A percentile compares a stretch with the other conserved stretches of the same genome.
Conservation (phyloP, 2,113 vertebrate species). For the Perognathus longimembris region DNA sequence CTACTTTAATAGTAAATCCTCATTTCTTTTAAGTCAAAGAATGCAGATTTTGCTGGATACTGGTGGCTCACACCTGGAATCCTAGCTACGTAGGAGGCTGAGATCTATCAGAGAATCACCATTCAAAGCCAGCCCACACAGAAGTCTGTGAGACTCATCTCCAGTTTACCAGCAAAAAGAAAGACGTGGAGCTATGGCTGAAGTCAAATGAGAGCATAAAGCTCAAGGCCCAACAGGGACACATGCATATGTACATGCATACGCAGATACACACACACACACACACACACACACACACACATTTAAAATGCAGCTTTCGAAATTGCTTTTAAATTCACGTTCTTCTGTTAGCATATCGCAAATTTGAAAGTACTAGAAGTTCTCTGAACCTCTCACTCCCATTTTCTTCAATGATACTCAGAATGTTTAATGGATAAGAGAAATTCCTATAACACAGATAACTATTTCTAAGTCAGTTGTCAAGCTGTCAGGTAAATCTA, state of each 20-base stretch:
- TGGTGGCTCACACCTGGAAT: no score
- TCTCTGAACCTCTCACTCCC: background rate
- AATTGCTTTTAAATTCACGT: conserved; percentile 20
- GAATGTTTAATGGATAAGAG: background rate
- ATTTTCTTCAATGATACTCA: background rate
- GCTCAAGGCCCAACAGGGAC: no score
- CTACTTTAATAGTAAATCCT: conserved; percentile 36
- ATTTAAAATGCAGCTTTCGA: background rate
- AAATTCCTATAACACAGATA: background rate
- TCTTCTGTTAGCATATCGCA: conserved; percentile 12
- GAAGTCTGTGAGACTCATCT: no score
- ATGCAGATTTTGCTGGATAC: background rate
- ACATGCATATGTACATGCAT: no score
- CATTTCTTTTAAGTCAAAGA: conserved; percentile 43
- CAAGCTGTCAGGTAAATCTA: background rate
- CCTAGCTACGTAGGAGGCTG: no score
- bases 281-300: no score
- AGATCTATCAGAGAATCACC: no score
- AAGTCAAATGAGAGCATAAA: no score
- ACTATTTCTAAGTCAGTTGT: background rate
- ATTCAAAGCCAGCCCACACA: no score
- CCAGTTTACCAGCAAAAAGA: no score
- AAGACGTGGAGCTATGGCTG: no score
- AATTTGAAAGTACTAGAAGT: background rate
- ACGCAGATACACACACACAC: no score